A percentile compares a stretch with the other conserved stretches of the same genome.
These are phyloP conservation scores for Bradypus variegatus DNA, from an alignment of 2,797 vertebrate genomes.

Conservation along the genomic window DNA sequence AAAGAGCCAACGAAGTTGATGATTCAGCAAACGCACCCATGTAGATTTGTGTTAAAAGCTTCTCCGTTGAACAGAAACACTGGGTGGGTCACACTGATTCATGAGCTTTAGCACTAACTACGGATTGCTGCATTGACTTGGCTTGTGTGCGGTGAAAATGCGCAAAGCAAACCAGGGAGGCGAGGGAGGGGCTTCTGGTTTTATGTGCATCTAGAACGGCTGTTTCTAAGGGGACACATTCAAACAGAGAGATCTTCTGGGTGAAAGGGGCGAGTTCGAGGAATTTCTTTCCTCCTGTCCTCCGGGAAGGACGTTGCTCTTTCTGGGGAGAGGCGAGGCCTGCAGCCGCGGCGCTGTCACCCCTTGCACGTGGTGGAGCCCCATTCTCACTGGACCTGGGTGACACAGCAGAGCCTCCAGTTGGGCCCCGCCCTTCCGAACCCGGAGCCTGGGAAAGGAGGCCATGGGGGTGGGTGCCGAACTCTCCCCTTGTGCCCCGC, in stretches of 20 bases:
- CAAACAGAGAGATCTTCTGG: not conserved
- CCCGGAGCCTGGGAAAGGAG: not conserved
- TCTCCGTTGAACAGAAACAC: constrained; percentile 15
- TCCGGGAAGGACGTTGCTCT: not conserved
- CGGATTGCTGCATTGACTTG: not conserved
- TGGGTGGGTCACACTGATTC: not conserved
- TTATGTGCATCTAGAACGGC: not conserved
- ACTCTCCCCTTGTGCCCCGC: not conserved
- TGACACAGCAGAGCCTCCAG: too few species aligned
- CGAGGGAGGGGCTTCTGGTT: not conserved
- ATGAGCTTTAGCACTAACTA: constrained; percentile 9
- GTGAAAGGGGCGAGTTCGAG: constrained; percentile 13
- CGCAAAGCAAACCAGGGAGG: not conserved
- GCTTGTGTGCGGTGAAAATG: not conserved
- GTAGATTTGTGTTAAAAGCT: not conserved
- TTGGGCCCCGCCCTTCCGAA: not conserved
- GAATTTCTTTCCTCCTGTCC: not conserved
- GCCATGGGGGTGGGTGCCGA: not conserved
- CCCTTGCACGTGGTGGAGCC: too few species aligned
- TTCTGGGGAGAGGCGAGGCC: not conserved
- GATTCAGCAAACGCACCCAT: not conserved
- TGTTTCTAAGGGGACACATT: not conserved
- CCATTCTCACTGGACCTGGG: too few species aligned
- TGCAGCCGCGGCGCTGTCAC: too few species aligned
- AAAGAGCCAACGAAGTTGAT: not conserved